Conservation (phyloP, 2,888 invertebrate genomes). For the Pomacea canaliculata region DNA sequence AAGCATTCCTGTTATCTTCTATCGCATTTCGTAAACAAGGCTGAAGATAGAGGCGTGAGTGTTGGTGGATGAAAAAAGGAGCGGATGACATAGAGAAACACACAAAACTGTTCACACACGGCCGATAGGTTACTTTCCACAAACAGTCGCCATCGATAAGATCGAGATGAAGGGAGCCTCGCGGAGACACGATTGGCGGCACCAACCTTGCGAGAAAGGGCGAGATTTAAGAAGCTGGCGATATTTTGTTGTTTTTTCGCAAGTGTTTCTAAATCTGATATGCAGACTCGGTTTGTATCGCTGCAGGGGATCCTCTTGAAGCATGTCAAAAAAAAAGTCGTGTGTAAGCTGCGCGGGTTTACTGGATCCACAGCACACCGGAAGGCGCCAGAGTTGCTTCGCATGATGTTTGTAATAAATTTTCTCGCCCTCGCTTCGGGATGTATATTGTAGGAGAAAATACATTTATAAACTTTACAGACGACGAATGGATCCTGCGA, state of each 20-base stretch:
- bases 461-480: not conserved
- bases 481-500: not conserved
- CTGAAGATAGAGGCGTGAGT: conserved; percentile 1
- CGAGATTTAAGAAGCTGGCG: not conserved
- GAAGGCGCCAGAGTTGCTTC: too few relatives aligned
- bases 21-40: conserved; percentile 25
- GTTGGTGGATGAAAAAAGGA: not conserved
- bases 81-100: conserved; percentile 1
- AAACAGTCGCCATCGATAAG: conserved; percentile 10
- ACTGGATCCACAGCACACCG: too few relatives aligned
- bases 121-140: conserved; percentile 18
- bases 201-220: too few relatives aligned
- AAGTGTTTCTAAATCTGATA: conserved; percentile 17
- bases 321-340: too few relatives aligned
- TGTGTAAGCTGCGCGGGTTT: too few relatives aligned
- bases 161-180: conserved; percentile 12
- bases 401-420: too few relatives aligned
- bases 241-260: conserved; percentile 8
- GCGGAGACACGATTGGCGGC: not conserved
- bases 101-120: conserved; percentile 11
- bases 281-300: not conserved
- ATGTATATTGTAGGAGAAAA: not conserved
- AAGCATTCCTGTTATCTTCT: conserved; percentile 22
- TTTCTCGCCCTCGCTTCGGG: not conserved
- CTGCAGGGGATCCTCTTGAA: too few relatives aligned